Evolutionary conservation across 2,888 invertebrate species (phyloP), one percentile per base, ranked within the genome.

Genomic region (Habroteleia sp.): DNA sequence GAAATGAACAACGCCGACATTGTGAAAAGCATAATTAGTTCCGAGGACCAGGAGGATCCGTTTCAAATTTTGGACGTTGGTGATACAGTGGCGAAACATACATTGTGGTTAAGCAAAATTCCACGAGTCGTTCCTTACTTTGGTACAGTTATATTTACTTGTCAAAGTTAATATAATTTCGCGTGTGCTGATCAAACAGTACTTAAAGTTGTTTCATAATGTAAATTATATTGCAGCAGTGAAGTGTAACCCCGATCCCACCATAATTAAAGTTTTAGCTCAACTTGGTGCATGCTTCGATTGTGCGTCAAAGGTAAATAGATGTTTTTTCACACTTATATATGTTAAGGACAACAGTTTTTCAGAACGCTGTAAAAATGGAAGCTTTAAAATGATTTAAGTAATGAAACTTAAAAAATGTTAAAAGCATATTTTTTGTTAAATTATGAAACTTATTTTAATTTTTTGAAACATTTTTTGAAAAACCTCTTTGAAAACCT

Each of bases 271-370:
- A 80, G 77, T 83, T 35, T 56, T 93, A 46, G 91, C 91, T 5
- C 88, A 90, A 20, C 84, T 92, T 33, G 92, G 92, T 42, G 87
- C 89, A 14, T 90, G 91, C 35, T 93, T 93, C 84, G 93, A 93
- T 83, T 93, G 93, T 83, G 93, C 93, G 2, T 91, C 92, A 74
- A 83, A 85, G 81, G 88, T 87, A 82, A 58, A 31, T 39, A 14
- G 1, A 35, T 8, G 5, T 37, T 10, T 10, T 39, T 16, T 37
- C n/a, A n/a, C n/a, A n/a, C n/a, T n/a, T n/a, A n/a, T n/a, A n/a
- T n/a, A n/a, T n/a, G n/a, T n/a, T n/a, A n/a, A n/a, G n/a, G n/a
- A n/a, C n/a, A n/a, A n/a, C n/a, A n/a, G n/a, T n/a, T n/a, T n/a
- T n/a, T n/a, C n/a, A n/a, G n/a, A n/a, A n/a, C n/a, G n/a, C n/a